phyloP scores from a whole-genome alignment of 1,140 invertebrate genomes.

The Pogonognathellus flavescens region DNA sequence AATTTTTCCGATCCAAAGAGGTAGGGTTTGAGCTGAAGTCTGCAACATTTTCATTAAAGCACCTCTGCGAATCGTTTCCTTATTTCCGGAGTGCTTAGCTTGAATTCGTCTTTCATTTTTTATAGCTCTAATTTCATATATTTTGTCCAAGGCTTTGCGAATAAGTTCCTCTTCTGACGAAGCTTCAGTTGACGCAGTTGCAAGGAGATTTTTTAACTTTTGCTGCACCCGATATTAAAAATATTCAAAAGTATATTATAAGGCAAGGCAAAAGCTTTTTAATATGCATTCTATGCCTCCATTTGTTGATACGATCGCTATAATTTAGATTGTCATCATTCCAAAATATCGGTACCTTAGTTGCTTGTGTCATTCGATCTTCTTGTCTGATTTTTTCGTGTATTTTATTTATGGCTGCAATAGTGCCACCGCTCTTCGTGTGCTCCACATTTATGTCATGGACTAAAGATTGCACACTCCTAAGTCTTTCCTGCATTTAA shows the following conservation, averaged over 20 bases:
- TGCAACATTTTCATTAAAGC: conserved; percentile 96
- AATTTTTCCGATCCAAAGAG: conserved; percentile 90
- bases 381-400: conserved; percentile 68
- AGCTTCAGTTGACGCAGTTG: conserved; percentile 83
- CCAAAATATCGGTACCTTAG: conserved; percentile 63
- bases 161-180: conserved; percentile 88
- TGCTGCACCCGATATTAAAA: conserved; percentile 72
- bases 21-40: conserved; percentile 90
- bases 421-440: conserved; percentile 61
- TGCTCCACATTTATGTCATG: conserved; percentile 61
- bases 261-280: no score
- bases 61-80: conserved; percentile 91
- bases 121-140: conserved; percentile 91
- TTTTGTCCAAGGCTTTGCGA: conserved; percentile 84
- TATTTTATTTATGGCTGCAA: conserved; percentile 68
- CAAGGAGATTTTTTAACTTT: conserved; percentile 87
- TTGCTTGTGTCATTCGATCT: conserved; percentile 67
- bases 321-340: no score
- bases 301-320: no score
- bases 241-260: conserved; percentile 60
- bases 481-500: conserved; percentile 52
- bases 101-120: conserved; percentile 89
- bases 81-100: conserved; percentile 81
- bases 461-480: conserved; percentile 53
- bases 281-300: no score